Percentiles rank a stretch among this genome's conserved stretches.
Evolutionary conservation across 1,140 invertebrate genomes (phyloP).

Genomic region (Watersipora subatra): DNA sequence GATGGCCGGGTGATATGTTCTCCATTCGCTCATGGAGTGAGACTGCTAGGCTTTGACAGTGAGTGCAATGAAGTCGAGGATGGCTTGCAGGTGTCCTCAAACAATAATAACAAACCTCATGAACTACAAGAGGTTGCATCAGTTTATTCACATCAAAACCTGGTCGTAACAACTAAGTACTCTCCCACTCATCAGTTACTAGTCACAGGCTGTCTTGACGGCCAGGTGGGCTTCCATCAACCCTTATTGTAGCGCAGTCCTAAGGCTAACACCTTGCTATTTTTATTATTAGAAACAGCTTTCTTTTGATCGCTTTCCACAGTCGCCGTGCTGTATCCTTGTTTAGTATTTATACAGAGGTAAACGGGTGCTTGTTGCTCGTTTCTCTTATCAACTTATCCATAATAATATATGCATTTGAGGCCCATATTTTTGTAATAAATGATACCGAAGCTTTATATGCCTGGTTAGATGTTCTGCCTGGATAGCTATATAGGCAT

Average conservation of each 20-base stretch:
- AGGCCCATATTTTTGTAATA: too few species aligned
- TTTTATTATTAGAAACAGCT: neutral
- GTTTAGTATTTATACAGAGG: too few species aligned
- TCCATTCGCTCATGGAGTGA: slow-evolving; percentile 67
- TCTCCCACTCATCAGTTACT: slow-evolving; percentile 68
- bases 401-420: too few species aligned
- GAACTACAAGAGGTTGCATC: slow-evolving; percentile 52
- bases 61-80: slow-evolving; percentile 64
- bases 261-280: neutral
- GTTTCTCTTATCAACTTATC: too few species aligned
- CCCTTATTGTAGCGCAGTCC: slow-evolving; percentile 49
- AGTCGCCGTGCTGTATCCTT: neutral
- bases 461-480: too few species aligned
- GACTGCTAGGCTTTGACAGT: slow-evolving; percentile 63
- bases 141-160: slow-evolving; percentile 60
- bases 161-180: slow-evolving; percentile 81
- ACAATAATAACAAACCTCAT: slow-evolving; percentile 26
- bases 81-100: slow-evolving; percentile 29
- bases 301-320: neutral
- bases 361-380: too few species aligned
- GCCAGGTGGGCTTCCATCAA: slow-evolving; percentile 77
- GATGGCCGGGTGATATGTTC: slow-evolving; percentile 78
- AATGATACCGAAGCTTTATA: too few species aligned
- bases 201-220: slow-evolving; percentile 73
- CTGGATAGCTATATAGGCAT: too few species aligned